Conservation (phyloP, 2,888 invertebrate species). For the Drosophila ustulata region DNA sequence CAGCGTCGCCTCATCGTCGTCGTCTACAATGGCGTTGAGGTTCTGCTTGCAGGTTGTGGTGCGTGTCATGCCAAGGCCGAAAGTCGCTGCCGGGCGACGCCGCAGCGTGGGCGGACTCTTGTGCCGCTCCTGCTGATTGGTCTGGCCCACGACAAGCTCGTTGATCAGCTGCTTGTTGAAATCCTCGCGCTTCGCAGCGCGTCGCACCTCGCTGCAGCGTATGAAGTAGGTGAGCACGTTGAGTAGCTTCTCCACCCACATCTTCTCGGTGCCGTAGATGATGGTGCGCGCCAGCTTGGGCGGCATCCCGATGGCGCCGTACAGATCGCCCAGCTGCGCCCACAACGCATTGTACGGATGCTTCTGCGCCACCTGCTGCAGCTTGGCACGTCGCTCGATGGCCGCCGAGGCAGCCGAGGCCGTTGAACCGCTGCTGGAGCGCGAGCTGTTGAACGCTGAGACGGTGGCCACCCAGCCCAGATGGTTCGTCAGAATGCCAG, state of each 20-base stretch:
- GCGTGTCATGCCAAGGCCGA: conserved; percentile 69
- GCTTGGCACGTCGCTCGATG: conserved; percentile 85
- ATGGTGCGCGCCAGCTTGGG: conserved; percentile 92
- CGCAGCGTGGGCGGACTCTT: conserved; percentile 55
- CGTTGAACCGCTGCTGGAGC: conserved; percentile 63
- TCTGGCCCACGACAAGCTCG: conserved; percentile 64
- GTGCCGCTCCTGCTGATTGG: conserved; percentile 60
- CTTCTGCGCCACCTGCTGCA: conserved; percentile 87
- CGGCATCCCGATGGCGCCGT: conserved; percentile 93
- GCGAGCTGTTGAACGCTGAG: conserved; percentile 82
- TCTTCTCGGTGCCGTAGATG: conserved; percentile 88
- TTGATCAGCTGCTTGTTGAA: conserved; percentile 82
- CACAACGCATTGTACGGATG: conserved; percentile 95
- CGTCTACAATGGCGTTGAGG: conserved; percentile 72
- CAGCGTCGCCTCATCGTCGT: conserved; percentile 28
- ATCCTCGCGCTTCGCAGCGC: conserved; percentile 85
- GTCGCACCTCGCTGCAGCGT: conserved; percentile 90
- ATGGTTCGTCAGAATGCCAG: conserved; percentile 95
- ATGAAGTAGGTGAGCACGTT: conserved; percentile 94
- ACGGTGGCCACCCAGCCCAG: conserved; percentile 96
- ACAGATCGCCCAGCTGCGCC: conserved; percentile 95
- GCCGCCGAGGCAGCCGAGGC: conserved; percentile 72
- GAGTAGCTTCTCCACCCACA: conserved; percentile 90
- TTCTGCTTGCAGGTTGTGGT: conserved; percentile 83
- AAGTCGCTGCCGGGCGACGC: conserved; percentile 14